A percentile compares a stretch with the other conserved stretches of the same genome.
Conservation (phyloP, 2,113 vertebrate genomes). For the Pygoscelis adeliae region DNA sequence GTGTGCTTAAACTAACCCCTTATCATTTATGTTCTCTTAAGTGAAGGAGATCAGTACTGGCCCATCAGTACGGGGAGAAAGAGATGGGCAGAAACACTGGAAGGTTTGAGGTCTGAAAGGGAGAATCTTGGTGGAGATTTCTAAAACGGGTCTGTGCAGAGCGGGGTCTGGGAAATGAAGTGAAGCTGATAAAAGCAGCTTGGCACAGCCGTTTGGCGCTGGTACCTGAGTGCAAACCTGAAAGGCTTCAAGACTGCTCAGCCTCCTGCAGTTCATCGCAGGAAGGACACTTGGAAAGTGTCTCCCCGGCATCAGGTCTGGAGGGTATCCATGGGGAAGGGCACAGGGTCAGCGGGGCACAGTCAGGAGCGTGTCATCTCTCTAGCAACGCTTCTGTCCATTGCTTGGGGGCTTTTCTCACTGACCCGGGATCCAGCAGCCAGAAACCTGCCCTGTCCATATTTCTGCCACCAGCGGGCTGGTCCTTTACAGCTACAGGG, state of each 20-base stretch:
- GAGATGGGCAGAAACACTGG: neutral
- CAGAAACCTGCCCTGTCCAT: neutral
- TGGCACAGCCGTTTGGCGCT: neutral
- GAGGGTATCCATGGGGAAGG: neutral
- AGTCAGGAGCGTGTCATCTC: neutral
- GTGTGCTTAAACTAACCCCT: neutral
- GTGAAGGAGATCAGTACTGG: neutral
- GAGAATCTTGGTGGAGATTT: neutral
- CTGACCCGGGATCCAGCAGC: rapidly evolving
- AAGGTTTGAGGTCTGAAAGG: neutral
- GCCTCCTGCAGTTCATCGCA: neutral
- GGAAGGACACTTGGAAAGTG: neutral
- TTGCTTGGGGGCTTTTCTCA: neutral
- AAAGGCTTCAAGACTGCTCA: neutral
- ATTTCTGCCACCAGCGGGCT: neutral
- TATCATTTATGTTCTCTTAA: neutral
- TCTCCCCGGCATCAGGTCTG: neutral
- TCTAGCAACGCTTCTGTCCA: rapidly evolving
- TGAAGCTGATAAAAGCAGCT: neutral
- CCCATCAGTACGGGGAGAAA: neutral
- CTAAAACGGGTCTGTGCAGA: neutral
- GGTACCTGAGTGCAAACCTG: neutral
- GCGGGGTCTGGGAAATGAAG: neutral
- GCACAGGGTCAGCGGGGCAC: neutral
- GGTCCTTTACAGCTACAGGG: neutral